phyloP scores from a whole-genome alignment of 2,797 vertebrate species.

The Phaenicophaeus curvirostris region DNA sequence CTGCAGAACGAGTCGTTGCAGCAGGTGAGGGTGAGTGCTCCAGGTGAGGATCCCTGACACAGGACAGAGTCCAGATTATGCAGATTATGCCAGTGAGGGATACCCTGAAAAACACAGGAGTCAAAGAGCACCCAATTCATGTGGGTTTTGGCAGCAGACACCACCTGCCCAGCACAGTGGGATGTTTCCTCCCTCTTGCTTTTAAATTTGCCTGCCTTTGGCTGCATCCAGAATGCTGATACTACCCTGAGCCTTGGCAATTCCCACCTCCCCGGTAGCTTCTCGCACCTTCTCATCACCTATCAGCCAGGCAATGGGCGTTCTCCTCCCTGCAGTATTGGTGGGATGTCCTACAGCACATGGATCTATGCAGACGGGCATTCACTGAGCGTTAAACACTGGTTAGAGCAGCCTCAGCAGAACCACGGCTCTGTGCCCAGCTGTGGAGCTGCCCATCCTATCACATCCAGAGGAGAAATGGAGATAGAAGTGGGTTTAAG shows the following conservation, averaged over 20 bases:
- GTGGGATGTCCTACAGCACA: background rate
- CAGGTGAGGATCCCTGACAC: background rate
- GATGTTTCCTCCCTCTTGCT: background rate
- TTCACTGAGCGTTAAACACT: rapidly evolving
- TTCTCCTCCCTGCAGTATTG: background rate
- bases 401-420: background rate
- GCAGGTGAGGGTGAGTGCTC: background rate
- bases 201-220: background rate
- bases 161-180: background rate
- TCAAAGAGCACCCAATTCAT: background rate
- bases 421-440: too few species aligned
- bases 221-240: background rate
- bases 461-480: background rate
- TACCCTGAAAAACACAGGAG: background rate
- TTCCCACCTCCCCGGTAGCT: background rate
- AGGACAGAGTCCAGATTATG: background rate
- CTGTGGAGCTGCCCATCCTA: background rate
- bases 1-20: background rate
- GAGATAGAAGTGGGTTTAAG: background rate
- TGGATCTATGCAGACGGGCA: background rate
- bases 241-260: background rate
- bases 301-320: background rate
- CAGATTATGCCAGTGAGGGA: background rate
- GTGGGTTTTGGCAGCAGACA: background rate
- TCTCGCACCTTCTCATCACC: background rate